Conservation (phyloP, 2,113 vertebrate species). For the Prionailurus bengalensis region DNA sequence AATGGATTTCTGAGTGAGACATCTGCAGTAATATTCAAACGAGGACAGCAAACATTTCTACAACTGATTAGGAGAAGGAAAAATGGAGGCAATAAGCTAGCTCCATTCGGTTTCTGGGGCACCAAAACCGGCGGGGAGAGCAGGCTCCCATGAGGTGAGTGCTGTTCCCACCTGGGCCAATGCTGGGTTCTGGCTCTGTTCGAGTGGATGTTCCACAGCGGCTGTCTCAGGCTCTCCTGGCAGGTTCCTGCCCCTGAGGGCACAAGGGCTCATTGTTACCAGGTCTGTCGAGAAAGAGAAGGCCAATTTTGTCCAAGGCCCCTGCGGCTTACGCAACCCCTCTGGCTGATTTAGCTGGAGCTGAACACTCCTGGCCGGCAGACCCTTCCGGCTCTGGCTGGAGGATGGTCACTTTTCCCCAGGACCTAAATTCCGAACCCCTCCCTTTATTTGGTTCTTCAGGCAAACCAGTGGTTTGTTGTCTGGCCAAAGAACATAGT, state of each 20-base stretch:
- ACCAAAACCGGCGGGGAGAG: background rate
- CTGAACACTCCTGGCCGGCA: background rate
- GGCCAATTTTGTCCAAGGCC: background rate
- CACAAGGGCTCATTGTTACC: accelerated
- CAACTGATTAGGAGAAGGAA: conserved; percentile 11
- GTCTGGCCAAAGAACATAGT: background rate
- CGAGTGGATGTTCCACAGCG: accelerated
- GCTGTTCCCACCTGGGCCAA: background rate
- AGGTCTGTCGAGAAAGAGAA: background rate
- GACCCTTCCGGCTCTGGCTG: background rate
- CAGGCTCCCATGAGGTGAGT: accelerated
- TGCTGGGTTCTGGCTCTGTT: background rate
- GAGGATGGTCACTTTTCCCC: background rate
- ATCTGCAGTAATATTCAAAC: conserved; percentile 31
- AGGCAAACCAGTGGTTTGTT: background rate
- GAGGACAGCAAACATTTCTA: background rate
- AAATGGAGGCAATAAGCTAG: background rate
- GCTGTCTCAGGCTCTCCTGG: background rate
- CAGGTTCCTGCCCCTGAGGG: background rate
- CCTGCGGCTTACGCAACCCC: accelerated
- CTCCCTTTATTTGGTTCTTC: background rate
- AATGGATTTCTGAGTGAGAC: conserved; percentile 32
- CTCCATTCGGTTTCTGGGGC: background rate
- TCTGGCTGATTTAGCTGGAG: background rate
- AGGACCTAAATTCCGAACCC: background rate